Percentiles rank a stretch among this genome's conserved stretches.
Evolutionary conservation across 2,113 vertebrate species (phyloP).

Genomic region (Thunnus thynnus): DNA sequence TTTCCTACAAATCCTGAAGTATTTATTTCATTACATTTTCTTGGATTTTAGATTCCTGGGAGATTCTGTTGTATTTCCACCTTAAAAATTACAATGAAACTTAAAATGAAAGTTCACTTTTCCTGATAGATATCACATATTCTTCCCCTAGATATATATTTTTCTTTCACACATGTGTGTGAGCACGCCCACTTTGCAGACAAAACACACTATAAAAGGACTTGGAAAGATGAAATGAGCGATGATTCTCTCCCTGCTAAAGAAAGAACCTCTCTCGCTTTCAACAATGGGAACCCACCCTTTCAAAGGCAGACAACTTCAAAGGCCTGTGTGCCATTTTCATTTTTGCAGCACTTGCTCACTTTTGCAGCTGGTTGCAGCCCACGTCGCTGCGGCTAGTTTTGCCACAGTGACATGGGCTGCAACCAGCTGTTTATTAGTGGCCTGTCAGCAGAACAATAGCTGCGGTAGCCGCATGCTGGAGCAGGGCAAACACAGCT

Average conservation of each 20-base stretch:
- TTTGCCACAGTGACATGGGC: constrained; percentile 20
- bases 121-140: constrained; percentile 4
- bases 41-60: not conserved
- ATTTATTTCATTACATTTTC: not conserved
- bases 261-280: constrained; percentile 26
- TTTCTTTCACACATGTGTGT: not conserved
- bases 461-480: not conserved
- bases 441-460: constrained; percentile 58
- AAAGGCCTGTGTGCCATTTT: not conserved
- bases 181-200: constrained; percentile 23
- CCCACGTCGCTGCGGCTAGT: not conserved
- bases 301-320: constrained; percentile 33
- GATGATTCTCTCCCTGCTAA: not conserved
- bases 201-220: constrained; percentile 32
- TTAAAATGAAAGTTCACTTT: not conserved
- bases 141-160: constrained; percentile 13
- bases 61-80: no score
- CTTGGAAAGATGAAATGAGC: constrained; percentile 31
- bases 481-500: not conserved
- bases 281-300: constrained; percentile 39
- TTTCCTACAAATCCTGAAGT: not conserved
- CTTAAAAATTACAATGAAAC: not conserved
- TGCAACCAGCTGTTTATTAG: constrained; percentile 52
- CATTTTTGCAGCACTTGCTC: not conserved
- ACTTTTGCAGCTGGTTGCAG: no score